Base-by-base conservation (phyloP, 2,888 invertebrate species). In the Agrotis ipsilon region DNA sequence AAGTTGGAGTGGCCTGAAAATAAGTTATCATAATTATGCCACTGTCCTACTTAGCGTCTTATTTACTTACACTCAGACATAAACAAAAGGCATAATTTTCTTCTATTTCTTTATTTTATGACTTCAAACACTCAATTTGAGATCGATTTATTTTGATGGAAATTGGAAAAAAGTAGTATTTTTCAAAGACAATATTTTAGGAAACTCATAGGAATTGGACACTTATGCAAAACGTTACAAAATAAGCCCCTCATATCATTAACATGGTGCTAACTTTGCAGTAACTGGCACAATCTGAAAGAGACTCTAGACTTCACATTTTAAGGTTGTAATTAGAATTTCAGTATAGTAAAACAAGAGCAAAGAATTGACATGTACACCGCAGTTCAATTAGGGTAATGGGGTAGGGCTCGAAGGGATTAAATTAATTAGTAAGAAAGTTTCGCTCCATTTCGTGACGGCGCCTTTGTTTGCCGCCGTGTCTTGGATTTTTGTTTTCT, bases 341-440 rank as follows among this genome's bases (percentile, higher is more conserved):
- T 74, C 45, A 48, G 48, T 14, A 13, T 45, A 54, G 48, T 58
- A 70, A 66, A 75, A 87, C 78, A 82, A 81, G 89, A 92, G 91
- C 90, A 94, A 95, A 94, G 94, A 95, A 96, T 95, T 94, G 95
- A 95, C 94, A 94, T 94, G 95, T 95, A 95, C 95, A 94, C 94
- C 95, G 92, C 95, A 94, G 94, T 96, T 96, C 95, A 96, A 96
- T 96, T 96, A 96, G 94, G 93, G 91, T 95, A 96, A 96, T 96
- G 95, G 96, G 93, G 90, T 91, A 93, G 92, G 94, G 94, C 94
- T 94, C 92, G 92, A 94, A 95, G 94, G 95, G 95, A 96, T 96
- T 95, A 94, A 94, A 95, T 96, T 95, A 96, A 96, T 96, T 96
- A 95, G 95, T 93, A 94, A 94, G 94, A 95, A 96, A 95, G 94